Percentiles rank a stretch among this genome's conserved stretches.
These are phyloP conservation scores for Chrysolina haemoptera DNA, from an alignment of 2,888 invertebrate genomes.

Conservation along the genomic window DNA sequence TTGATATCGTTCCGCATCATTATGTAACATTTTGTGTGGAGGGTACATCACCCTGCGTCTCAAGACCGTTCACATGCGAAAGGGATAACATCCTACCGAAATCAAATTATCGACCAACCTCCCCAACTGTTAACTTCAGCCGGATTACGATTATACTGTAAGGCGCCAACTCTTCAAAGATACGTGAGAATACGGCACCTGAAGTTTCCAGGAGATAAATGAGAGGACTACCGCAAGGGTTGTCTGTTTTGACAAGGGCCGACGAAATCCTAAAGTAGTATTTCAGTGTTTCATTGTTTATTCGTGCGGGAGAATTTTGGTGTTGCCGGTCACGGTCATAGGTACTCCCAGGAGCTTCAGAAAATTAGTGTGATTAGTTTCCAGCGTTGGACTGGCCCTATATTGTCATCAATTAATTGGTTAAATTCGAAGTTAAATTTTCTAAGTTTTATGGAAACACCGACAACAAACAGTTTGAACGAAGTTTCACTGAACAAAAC, in stretches of 20 bases:
- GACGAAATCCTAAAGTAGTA: constrained; percentile 47
- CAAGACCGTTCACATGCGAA: not conserved
- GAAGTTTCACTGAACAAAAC: too few relatives aligned
- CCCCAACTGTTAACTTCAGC: constrained; percentile 39
- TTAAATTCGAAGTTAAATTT: too few relatives aligned
- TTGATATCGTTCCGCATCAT: too few relatives aligned
- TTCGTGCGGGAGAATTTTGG: constrained; percentile 43
- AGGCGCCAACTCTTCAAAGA: constrained; percentile 38
- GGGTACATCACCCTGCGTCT: too few relatives aligned
- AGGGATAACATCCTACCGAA: constrained; percentile 6
- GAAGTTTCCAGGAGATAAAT: constrained; percentile 52
- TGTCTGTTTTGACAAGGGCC: constrained; percentile 50
- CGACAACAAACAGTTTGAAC: too few relatives aligned
- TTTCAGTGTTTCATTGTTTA: constrained; percentile 49
- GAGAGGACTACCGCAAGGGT: constrained; percentile 48
- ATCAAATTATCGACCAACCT: constrained; percentile 40
- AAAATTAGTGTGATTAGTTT: not conserved
- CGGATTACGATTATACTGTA: constrained; percentile 37
- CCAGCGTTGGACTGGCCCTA: not conserved
- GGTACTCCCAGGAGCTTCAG: constrained; percentile 24
- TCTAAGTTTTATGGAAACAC: too few relatives aligned
- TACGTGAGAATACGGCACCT: constrained; percentile 52
- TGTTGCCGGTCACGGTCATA: constrained; percentile 24
- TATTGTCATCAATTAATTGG: too few relatives aligned
- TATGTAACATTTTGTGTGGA: too few relatives aligned